A percentile compares a stretch with the other conserved stretches of the same genome.
phyloP scores from a whole-genome alignment of 2,113 vertebrate species.

The Oncorhynchus tshawytscha region DNA sequence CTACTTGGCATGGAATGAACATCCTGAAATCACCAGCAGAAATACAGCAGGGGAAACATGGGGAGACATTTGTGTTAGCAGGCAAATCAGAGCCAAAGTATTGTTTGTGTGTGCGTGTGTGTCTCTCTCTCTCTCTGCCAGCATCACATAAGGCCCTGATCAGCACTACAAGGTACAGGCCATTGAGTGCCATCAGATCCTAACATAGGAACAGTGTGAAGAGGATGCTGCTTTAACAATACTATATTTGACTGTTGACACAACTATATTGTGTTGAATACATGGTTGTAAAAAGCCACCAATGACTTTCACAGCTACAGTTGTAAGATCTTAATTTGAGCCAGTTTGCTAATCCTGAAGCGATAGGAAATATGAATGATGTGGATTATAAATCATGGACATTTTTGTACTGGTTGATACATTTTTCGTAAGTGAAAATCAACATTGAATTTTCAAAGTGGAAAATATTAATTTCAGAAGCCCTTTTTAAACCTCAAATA shows the following conservation, averaged over 20 bases:
- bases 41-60: slow-evolving; percentile 68
- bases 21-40: slow-evolving; percentile 56
- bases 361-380: too few species aligned
- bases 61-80: slow-evolving; percentile 64
- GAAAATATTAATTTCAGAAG: too few species aligned
- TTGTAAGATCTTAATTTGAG: too few species aligned
- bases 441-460: too few species aligned
- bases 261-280: neutral
- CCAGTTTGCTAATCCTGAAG: too few species aligned
- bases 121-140: slow-evolving; percentile 48
- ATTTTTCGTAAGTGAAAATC: too few species aligned
- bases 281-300: neutral
- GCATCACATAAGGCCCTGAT: slow-evolving; percentile 64
- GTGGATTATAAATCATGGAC: too few species aligned
- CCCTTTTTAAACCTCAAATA: too few species aligned
- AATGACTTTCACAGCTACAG: neutral
- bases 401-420: too few species aligned
- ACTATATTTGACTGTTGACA: slow-evolving; percentile 9
- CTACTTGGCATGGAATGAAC: slow-evolving; percentile 45
- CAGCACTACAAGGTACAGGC: slow-evolving; percentile 51
- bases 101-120: slow-evolving; percentile 28
- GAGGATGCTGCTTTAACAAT: neutral
- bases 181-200: slow-evolving; percentile 36
- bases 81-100: slow-evolving; percentile 52
- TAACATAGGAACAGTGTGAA: slow-evolving; percentile 42